Base-by-base conservation (phyloP, 2,888 invertebrate genomes). In the Chrysina gloriosa region DNA sequence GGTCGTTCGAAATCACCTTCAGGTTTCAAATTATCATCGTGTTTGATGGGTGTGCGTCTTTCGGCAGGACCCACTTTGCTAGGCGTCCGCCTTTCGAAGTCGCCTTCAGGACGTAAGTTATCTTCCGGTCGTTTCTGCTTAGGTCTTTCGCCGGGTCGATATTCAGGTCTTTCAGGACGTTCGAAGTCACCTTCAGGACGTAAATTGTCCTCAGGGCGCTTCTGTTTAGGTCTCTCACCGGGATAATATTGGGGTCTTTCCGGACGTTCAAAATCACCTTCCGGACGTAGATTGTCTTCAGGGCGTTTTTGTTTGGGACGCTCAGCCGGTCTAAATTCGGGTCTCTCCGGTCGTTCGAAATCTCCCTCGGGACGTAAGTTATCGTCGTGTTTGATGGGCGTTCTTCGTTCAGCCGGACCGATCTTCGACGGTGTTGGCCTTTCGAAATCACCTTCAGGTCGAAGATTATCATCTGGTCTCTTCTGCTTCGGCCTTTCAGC, bases 1-100 rank as follows among this genome's bases (percentile, higher is more conserved):
- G 87, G 88, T 3, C 83, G 76, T 71, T 87, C 85, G 76, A 88
- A 87, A 0, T 86, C 85, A n/a, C 88, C 88, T 80, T 88, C 87
- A 2, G 81, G 78, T 27, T 77, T 74, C 25, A 84, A 75, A 79
- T 74, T 84, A 74, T 77, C 77, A 66, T 82, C 79, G 47, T 81
- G 80, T 31, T 80, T 79, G 72, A 79, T 87, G 25, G 77, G 70
- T 36, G 72, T 73, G 73, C 79, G 11, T 75, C 79, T 25, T 79
- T 81, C 80, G 14, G 80, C 80, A 25, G 81, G 79, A 1, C 81
- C 77, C 47, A 78, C 71, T 69, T 79, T 78, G 1, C 78, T 79
- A 5, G 79, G 77, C 3, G 82, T 76, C 11, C 83, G 83, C 50
- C 85, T 79, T 63, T 83, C 83, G 54, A 86, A 84, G 1, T 85